phyloP scores from a whole-genome alignment of 2,113 vertebrate species.

The Sterrhoptilus dennistouni region DNA sequence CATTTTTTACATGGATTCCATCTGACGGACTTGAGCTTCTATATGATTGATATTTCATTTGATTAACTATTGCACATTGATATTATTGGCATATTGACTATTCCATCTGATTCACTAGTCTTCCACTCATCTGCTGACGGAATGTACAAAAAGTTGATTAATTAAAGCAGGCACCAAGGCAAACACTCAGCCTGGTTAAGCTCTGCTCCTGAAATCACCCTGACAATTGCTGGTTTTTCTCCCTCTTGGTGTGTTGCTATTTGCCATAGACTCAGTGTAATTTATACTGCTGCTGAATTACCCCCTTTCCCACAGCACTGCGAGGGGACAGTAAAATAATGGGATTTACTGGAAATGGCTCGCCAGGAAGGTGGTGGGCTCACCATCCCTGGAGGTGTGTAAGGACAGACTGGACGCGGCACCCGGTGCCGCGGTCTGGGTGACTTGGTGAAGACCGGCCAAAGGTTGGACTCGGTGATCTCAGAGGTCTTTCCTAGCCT shows the following conservation, averaged over 20 bases:
- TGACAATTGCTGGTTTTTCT: accelerated
- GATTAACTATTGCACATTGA: not conserved
- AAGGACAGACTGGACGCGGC: accelerated
- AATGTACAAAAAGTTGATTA: no score
- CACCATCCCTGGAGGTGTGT: not conserved
- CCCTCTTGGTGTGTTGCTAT: accelerated
- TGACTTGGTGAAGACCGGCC: accelerated
- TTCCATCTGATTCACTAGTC: not conserved
- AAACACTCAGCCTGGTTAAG: accelerated
- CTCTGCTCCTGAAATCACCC: not conserved
- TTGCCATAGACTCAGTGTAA: not conserved
- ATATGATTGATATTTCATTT: not conserved
- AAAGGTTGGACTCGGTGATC: not conserved
- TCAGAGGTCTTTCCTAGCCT: not conserved
- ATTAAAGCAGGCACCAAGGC: not conserved
- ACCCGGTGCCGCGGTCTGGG: not conserved
- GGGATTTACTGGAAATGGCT: not conserved
- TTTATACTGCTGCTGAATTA: accelerated
- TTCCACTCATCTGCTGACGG: not conserved
- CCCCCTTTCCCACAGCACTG: accelerated
- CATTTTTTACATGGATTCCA: not conserved
- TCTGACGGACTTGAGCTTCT: not conserved
- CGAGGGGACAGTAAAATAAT: accelerated
- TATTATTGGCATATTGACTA: not conserved
- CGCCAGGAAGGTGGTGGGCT: no score